These are phyloP conservation scores for Galendromus occidentalis DNA, from an alignment of 1,140 invertebrate genomes.

Conservation along the genomic window DNA sequence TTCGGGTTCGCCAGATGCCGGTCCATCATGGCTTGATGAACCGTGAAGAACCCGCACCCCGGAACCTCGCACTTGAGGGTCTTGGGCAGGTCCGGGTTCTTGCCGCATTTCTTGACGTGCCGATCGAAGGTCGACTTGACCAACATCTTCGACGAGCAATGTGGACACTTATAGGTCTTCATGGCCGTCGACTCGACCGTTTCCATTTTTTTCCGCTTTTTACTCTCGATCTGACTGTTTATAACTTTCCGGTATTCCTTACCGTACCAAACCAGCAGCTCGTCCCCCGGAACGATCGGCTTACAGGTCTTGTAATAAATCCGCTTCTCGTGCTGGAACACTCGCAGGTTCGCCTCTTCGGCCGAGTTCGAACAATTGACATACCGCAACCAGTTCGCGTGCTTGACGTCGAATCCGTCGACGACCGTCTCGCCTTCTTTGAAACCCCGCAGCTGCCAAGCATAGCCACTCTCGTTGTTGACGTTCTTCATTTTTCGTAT, in stretches of 20 bases:
- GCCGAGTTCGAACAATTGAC: conserved; percentile 36
- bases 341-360: conserved; percentile 35
- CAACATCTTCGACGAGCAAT: background rate
- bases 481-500: conserved; percentile 7
- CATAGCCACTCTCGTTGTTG: background rate
- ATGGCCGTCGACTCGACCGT: background rate
- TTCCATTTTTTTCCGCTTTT: background rate
- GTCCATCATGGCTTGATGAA: background rate
- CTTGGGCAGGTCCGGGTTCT: conserved; percentile 1
- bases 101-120: conserved; percentile 8
- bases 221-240: background rate
- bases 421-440: conserved; percentile 9
- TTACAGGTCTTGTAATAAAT: conserved; percentile 37
- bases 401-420: conserved; percentile 4
- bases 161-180: conserved; percentile 8
- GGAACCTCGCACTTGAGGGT: background rate
- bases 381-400: conserved; percentile 38
- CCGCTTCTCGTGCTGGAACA: conserved; percentile 35
- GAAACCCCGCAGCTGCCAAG: conserved; percentile 7
- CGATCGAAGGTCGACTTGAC: conserved; percentile 5
- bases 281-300: conserved; percentile 30
- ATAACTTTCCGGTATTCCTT: conserved; percentile 23
- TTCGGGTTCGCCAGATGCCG: background rate
- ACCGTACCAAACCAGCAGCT: conserved; percentile 38
- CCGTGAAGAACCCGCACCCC: background rate